phyloP scores from a whole-genome alignment of 2,888 invertebrate genomes.

The Stenolophus ochropezus region DNA sequence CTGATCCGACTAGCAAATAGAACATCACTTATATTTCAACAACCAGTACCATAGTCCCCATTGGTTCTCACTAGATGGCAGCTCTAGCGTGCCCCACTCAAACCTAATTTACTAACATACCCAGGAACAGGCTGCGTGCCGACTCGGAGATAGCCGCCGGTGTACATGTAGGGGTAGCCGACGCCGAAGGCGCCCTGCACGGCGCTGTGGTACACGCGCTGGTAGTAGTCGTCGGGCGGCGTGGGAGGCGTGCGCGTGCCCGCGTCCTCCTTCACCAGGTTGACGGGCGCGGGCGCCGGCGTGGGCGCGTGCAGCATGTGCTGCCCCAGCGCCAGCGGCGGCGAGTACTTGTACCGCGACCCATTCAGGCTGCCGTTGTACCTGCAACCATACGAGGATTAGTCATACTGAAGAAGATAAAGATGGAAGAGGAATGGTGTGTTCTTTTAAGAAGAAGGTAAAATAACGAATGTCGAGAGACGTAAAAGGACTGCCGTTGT shows the following conservation, averaged over 20 bases:
- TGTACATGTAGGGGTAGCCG: neutral
- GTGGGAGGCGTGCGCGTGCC: neutral
- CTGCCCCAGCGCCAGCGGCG: neutral
- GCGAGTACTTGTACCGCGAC: neutral
- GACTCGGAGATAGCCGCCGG: neutral
- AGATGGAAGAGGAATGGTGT: no score
- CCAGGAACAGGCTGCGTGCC: neutral
- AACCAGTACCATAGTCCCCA: no score
- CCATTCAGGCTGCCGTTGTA: slow-evolving; percentile 6
- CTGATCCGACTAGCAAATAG: no score
- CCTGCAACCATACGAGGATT: neutral
- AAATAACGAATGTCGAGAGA: no score
- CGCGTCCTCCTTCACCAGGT: slow-evolving; percentile 2
- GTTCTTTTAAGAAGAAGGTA: no score
- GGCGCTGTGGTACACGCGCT: neutral
- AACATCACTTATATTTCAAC: no score
- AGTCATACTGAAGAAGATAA: no score
- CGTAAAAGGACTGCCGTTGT: no score
- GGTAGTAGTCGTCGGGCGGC: slow-evolving; percentile 6
- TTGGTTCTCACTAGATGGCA: no score
- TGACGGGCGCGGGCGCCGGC: slow-evolving; percentile 47
- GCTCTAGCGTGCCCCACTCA: no score
- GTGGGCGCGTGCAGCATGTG: slow-evolving; percentile 57
- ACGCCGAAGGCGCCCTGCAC: neutral
- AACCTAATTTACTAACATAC: no score